Conservation (phyloP, 1,140 invertebrate species). For the Leptinotarsa lineolata region DNA sequence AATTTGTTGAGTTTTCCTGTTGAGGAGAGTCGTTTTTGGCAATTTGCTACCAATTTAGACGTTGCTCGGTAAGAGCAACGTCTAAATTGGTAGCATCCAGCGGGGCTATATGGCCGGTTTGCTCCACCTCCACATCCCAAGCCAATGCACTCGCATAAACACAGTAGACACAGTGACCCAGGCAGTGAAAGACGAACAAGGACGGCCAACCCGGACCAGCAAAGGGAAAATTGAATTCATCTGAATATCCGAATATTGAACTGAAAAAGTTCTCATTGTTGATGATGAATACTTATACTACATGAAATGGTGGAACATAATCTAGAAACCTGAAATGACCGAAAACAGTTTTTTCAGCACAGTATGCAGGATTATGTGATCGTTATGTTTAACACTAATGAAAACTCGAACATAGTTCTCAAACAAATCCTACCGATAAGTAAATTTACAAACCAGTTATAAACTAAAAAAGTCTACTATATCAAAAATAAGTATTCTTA, state of each 20-base stretch:
- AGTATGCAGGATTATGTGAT: conserved; percentile 1
- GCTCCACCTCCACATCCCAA: too few relatives aligned
- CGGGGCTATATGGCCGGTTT: too few relatives aligned
- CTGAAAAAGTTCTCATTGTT: conserved; percentile 1
- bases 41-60: too few relatives aligned
- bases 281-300: conserved; percentile 3
- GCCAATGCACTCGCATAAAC: too few relatives aligned
- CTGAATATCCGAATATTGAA: neutral
- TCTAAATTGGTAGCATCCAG: too few relatives aligned
- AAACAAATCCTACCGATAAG: neutral
- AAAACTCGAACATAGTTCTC: neutral
- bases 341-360: neutral
- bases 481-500: neutral
- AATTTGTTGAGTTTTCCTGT: too few relatives aligned
- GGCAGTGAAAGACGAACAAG: too few relatives aligned
- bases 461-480: conserved; percentile 1
- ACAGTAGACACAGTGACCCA: too few relatives aligned
- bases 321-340: neutral
- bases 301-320: neutral
- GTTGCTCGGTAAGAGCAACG: too few relatives aligned
- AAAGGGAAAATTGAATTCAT: neutral
- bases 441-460: neutral
- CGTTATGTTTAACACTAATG: conserved; percentile 8
- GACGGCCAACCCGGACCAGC: neutral
- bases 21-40: too few relatives aligned